Percentiles rank a stretch among this genome's conserved stretches.
These are phyloP conservation scores for Leptodirus hochenwartii DNA, from an alignment of 2,888 invertebrate genomes.

Conservation along the genomic window DNA sequence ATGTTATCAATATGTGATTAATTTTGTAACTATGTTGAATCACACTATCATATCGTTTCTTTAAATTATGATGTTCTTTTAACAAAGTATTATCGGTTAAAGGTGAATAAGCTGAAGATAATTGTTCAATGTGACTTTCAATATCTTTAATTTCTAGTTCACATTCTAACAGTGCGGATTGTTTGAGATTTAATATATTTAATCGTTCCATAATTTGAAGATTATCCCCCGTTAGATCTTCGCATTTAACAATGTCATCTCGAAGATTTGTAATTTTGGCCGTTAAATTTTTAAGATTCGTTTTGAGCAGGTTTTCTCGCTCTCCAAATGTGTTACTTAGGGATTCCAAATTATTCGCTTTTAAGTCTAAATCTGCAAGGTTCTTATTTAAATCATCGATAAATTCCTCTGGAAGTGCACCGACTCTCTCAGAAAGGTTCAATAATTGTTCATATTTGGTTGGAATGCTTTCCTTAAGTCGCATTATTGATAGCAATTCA, in stretches of 20 bases:
- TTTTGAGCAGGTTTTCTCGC: constrained; percentile 52
- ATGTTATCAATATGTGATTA: constrained; percentile 55
- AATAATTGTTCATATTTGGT: constrained; percentile 64
- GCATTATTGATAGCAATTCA: constrained; percentile 62
- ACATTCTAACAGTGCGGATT: constrained; percentile 48
- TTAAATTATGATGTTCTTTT: constrained; percentile 68
- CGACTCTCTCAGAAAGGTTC: constrained; percentile 59
- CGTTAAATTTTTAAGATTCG: constrained; percentile 49
- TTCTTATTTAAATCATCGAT: too few relatives aligned
- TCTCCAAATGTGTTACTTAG: constrained; percentile 55
- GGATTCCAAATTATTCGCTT: constrained; percentile 56
- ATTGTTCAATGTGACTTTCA: constrained; percentile 46
- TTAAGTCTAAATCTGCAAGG: constrained; percentile 49
- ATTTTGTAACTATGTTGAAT: constrained; percentile 65
- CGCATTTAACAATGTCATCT: constrained; percentile 74
- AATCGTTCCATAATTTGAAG: constrained; percentile 64
- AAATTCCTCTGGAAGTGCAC: too few relatives aligned
- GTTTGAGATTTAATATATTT: constrained; percentile 52
- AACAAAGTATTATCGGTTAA: constrained; percentile 59
- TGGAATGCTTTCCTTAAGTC: constrained; percentile 57
- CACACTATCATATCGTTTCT: constrained; percentile 67
- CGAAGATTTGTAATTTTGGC: constrained; percentile 55
- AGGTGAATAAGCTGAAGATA: constrained; percentile 57
- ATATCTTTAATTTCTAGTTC: constrained; percentile 50
- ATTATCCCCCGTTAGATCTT: constrained; percentile 78